phyloP scores from a whole-genome alignment of 2,888 invertebrate genomes.

The Oscheius sp. region DNA sequence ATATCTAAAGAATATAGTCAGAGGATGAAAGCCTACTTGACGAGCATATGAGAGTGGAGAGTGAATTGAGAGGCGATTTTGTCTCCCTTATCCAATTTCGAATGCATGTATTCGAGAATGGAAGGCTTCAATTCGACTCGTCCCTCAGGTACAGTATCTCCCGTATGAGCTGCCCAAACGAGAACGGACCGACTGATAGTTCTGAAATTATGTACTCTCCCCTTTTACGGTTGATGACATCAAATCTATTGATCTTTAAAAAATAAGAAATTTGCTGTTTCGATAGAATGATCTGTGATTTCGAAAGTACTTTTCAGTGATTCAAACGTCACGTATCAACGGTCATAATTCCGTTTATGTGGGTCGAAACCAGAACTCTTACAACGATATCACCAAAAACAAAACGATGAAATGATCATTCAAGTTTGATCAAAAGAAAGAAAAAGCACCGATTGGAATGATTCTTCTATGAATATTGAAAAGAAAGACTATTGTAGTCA shows the following conservation, averaged over 20 bases:
- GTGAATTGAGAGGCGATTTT: conserved; percentile 6
- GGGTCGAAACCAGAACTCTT: no score
- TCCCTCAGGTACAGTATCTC: conserved; percentile 11
- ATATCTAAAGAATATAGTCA: conserved; percentile 5
- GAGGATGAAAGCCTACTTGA: conserved; percentile 6
- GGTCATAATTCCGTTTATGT: no score
- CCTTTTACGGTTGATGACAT: no score
- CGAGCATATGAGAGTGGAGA: conserved; percentile 18
- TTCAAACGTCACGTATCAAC: no score
- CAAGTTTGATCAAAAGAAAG: not conserved
- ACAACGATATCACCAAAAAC: no score
- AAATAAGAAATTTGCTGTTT: no score
- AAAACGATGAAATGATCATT: not conserved
- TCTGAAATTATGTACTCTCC: no score
- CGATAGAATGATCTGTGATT: no score
- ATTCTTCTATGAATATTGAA: no score
- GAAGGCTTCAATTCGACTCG: conserved; percentile 13
- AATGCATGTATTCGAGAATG: conserved; percentile 14
- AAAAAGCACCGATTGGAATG: no score
- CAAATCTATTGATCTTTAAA: no score
- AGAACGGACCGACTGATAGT: conserved; percentile 6
- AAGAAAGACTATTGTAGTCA: not conserved
- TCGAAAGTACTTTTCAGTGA: no score
- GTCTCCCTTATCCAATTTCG: conserved; percentile 15
- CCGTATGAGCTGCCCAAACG: conserved; percentile 24